A percentile compares a stretch with the other conserved stretches of the same genome.
Conservation (phyloP, 1,140 invertebrate species). For the Amphibalanus amphitrite region DNA sequence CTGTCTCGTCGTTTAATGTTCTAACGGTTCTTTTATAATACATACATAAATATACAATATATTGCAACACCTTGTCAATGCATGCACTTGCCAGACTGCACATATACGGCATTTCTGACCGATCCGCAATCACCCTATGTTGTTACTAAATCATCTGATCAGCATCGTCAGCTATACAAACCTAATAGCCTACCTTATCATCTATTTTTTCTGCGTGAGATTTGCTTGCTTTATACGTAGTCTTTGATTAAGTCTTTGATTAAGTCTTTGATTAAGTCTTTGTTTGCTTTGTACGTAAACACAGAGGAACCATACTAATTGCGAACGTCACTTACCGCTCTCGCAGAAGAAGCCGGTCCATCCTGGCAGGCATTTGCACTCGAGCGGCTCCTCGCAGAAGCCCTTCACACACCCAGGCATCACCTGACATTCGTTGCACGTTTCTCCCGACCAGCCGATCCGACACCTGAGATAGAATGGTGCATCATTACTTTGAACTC, state of each 20-base stretch:
- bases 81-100: too few species aligned
- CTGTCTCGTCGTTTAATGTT: too few species aligned
- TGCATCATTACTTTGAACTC: not conserved
- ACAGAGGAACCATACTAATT: not conserved
- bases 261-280: not conserved
- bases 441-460: constrained; percentile 55
- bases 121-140: too few species aligned
- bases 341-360: constrained; percentile 49
- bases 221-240: too few species aligned
- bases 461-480: not conserved
- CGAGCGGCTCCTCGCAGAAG: constrained; percentile 23
- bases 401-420: constrained; percentile 25
- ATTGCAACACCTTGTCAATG: too few species aligned
- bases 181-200: too few species aligned
- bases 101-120: too few species aligned
- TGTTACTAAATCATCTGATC: too few species aligned
- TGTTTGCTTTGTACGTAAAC: not conserved
- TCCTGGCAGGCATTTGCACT: constrained; percentile 24
- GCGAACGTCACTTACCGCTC: constrained; percentile 42
- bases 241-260: not conserved
- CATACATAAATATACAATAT: too few species aligned
- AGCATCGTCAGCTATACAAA: too few species aligned
- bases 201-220: too few species aligned
- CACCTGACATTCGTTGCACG: constrained; percentile 60
- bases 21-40: too few species aligned